Percentiles rank a stretch among this genome's conserved stretches.
These are phyloP conservation scores for Panthera uncia DNA, from an alignment of 2,113 vertebrate genomes.

Conservation along the genomic window DNA sequence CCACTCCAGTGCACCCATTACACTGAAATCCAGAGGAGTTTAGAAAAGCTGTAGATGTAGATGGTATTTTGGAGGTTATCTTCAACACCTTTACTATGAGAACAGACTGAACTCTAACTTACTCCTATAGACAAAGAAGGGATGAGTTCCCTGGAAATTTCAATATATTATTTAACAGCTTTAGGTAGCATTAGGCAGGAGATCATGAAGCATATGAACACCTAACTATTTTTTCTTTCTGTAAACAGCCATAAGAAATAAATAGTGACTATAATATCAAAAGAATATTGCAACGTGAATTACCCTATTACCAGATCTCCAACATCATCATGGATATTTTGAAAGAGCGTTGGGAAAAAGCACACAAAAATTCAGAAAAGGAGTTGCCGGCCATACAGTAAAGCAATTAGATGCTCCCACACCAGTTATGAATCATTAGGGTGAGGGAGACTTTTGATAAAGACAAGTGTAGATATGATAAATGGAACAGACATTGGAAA, in stretches of 20 bases:
- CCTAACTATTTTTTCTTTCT: neutral
- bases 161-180: neutral
- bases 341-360: neutral
- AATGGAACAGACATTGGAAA: neutral
- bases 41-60: neutral
- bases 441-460: neutral
- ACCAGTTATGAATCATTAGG: neutral
- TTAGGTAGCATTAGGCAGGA: neutral
- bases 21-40: neutral
- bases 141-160: neutral
- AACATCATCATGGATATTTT: neutral
- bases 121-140: neutral
- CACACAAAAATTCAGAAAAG: neutral
- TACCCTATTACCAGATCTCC: neutral
- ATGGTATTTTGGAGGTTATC: neutral
- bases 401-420: neutral
- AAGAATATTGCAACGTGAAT: neutral
- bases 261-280: neutral
- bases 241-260: neutral
- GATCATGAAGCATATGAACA: neutral
- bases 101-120: neutral
- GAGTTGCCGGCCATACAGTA: neutral
- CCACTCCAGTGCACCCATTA: rapidly evolving
- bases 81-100: neutral
- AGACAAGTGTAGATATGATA: neutral